Evolutionary conservation across 2,113 vertebrate genomes (phyloP).

Genomic region (Corvus cornix): DNA sequence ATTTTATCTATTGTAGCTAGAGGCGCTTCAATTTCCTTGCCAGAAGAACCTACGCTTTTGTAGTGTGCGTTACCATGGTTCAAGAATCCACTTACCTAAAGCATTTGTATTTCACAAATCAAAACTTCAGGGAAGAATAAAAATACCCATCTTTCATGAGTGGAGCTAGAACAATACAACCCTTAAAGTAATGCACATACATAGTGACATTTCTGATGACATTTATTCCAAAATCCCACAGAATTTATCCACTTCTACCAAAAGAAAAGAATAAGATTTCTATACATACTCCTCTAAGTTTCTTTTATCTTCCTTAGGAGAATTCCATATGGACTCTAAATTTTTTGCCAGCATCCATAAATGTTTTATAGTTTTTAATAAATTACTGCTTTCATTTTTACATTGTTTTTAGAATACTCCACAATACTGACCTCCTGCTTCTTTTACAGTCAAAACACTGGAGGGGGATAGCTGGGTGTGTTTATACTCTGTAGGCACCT

Average conservation of each 20-base stretch:
- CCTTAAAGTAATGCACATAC: neutral
- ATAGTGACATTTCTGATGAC: neutral
- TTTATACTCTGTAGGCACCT: rapidly evolving
- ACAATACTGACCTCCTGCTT: neutral
- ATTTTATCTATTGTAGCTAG: neutral
- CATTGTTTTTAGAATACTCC: neutral
- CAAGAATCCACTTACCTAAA: neutral
- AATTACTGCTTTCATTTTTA: neutral
- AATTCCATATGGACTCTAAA: neutral
- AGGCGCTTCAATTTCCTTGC: neutral
- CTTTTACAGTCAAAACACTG: neutral
- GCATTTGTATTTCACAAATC: neutral
- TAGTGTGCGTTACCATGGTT: neutral
- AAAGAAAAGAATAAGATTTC: neutral
- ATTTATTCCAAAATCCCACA: neutral
- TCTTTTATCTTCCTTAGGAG: neutral
- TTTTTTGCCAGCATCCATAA: neutral
- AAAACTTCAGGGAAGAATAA: neutral
- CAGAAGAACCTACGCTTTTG: neutral
- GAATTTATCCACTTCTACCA: neutral
- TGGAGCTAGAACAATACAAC: neutral
- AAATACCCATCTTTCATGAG: neutral
- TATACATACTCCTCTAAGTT: neutral
- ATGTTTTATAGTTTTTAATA: neutral
- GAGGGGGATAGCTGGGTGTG: rapidly evolving